Conservation (phyloP, 2,113 vertebrate genomes). For the Campylorhamphus procurvoides region DNA sequence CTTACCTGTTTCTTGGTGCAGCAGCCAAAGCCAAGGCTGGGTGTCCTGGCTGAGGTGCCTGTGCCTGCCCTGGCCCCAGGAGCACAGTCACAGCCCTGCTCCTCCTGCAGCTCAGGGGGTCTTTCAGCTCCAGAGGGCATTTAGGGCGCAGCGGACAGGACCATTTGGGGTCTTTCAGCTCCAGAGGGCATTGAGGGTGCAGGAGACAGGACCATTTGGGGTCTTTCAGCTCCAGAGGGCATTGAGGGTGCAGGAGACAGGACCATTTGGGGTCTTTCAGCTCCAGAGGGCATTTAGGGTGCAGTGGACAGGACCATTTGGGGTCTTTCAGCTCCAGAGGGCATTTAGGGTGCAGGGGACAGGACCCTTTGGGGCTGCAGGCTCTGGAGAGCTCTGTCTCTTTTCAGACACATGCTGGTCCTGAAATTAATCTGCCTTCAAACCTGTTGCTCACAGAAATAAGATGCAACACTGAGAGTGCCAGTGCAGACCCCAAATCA, state of each 20-base stretch:
- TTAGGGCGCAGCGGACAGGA: no score
- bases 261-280: accelerated
- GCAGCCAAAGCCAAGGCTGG: background rate
- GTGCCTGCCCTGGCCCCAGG: background rate
- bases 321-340: background rate
- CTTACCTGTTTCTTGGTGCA: background rate
- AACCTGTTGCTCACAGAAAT: background rate
- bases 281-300: background rate
- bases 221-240: background rate
- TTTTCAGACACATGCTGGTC: background rate
- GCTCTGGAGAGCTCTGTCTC: background rate
- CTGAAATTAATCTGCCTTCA: background rate
- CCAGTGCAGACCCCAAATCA: background rate
- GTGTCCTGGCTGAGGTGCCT: background rate
- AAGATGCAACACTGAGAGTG: background rate
- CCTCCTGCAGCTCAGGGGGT: background rate
- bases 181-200: background rate
- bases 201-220: accelerated
- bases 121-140: background rate
- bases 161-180: no score
- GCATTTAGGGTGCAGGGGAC: background rate
- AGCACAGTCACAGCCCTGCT: accelerated
- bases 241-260: background rate
- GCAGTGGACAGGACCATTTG: background rate
- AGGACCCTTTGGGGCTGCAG: accelerated